Conservation (phyloP, 2,113 vertebrate species). For the Hoplias malabaricus region DNA sequence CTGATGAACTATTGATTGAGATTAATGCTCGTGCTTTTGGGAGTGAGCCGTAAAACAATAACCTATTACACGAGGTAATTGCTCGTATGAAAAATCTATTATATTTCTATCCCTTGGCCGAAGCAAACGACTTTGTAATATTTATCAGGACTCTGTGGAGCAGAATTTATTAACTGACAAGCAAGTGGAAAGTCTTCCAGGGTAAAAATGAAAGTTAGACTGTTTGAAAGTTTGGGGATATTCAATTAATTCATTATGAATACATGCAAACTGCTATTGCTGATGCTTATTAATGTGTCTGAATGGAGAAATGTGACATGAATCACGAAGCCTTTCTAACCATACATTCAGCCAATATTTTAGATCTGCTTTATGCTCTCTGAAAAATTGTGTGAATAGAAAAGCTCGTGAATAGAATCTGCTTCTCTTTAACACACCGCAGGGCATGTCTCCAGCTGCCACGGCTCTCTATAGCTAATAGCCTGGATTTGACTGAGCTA, state of each 20-base stretch:
- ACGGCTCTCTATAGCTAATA: neutral
- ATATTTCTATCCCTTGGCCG: constrained; percentile 55
- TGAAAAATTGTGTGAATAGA: neutral
- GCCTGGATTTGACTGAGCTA: neutral
- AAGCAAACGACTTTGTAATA: constrained; percentile 59
- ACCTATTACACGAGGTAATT: constrained; percentile 68
- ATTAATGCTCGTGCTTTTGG: constrained; percentile 63
- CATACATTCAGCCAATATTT: neutral
- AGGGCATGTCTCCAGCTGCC: neutral
- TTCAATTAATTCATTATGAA: constrained; percentile 7
- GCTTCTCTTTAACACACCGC: neutral
- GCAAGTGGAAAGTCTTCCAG: constrained; percentile 43
- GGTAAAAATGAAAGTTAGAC: constrained; percentile 35
- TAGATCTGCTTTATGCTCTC: neutral
- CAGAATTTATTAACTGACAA: constrained; percentile 60
- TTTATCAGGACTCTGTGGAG: constrained; percentile 52
- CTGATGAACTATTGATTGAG: constrained; percentile 65
- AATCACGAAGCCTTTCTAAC: neutral
- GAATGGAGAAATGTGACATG: neutral
- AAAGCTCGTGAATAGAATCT: neutral
- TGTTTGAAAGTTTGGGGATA: constrained; percentile 3
- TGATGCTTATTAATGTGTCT: neutral
- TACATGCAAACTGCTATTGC: neutral
- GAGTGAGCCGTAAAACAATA: constrained; percentile 69
- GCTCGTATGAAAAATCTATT: constrained; percentile 69